Percentiles rank a stretch among this genome's conserved stretches.
phyloP scores from a whole-genome alignment of 2,797 vertebrate genomes.

The Gambelia wislizenii region DNA sequence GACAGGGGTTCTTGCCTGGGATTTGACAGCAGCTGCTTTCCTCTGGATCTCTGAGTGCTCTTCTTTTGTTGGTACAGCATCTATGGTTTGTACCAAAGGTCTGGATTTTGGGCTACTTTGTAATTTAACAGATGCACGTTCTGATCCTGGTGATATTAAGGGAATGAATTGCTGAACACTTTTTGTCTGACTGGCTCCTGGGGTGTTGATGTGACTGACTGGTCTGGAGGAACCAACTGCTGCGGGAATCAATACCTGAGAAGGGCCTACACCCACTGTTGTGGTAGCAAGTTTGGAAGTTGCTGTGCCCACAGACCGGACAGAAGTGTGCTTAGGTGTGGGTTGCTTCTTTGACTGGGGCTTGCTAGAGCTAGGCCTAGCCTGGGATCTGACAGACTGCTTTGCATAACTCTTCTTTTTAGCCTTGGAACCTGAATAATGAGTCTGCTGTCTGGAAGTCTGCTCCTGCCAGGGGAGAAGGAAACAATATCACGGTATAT shows the following conservation, averaged over 20 bases:
- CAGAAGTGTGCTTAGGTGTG: not conserved
- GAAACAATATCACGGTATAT: not conserved
- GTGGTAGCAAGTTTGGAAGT: too few relatives aligned
- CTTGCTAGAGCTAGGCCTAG: not conserved
- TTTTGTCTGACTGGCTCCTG: not conserved
- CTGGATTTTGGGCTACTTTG: constrained; percentile 5
- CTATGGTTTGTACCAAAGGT: not conserved
- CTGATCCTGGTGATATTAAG: not conserved
- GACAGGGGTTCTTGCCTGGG: not conserved
- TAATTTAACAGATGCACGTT: not conserved
- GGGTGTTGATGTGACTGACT: not conserved
- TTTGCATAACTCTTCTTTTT: not conserved
- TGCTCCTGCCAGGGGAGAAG: not conserved
- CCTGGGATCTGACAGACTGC: not conserved
- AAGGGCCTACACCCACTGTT: not conserved
- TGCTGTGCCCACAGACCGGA: not conserved
- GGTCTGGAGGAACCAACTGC: not conserved
- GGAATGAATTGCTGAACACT: not conserved
- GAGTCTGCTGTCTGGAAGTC: not conserved
- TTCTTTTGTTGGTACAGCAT: not conserved
- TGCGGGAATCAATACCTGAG: not conserved
- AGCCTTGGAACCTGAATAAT: not conserved
- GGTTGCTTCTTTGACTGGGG: not conserved
- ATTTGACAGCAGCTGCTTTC: not conserved
- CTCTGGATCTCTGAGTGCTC: not conserved